Base-by-base conservation (phyloP, 2,888 invertebrate genomes). In the Dynastes hyllus region DNA sequence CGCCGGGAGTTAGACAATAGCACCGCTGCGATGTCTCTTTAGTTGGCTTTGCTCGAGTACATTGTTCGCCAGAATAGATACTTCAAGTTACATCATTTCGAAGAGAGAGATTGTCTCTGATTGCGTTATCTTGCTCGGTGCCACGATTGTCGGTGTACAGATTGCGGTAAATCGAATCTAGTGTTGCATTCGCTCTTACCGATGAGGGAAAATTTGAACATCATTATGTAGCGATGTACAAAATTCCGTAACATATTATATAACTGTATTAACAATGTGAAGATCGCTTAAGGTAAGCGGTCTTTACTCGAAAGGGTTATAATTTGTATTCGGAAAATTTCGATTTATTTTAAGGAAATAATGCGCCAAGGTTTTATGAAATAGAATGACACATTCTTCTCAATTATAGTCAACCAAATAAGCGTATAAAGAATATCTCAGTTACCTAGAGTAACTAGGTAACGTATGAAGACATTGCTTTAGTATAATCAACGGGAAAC, bases 41-140 rank as follows among this genome's bases (percentile, higher is more conserved):
- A 88, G 89, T 87, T 86, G 87, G 86, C 86, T 83, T 88, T 88
- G 88, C 88, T 87, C 84, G 82, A 77, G 79, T 81, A 83, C 84
- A 87, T 88, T 88, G 87, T 88, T 87, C 86, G 84, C 82, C 83
- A 82, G 87, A 88, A 88, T 88, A 85, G 88, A 88, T 88, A 88
- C 88, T 88, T 88, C 88, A 89, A 88, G 88, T 89, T 88, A 88
- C 89, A 89, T 88, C 88, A 88, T 88, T 87, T 87, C 88, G 85
- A 87, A 88, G 88, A 88, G 87, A 88, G 87, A 79, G 76, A 77
- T 77, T 73, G 79, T 69, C 63, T 87, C 85, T 85, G 88, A 88
- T 88, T 88, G 88, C 88, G 87, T 88, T 88, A 88, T 88, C 87
- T 88, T 85, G 84, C 84, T 85, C 81, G 78, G 84, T 79, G 76